Base-by-base conservation (phyloP, 1,140 invertebrate species). In the Spodoptera litura region DNA sequence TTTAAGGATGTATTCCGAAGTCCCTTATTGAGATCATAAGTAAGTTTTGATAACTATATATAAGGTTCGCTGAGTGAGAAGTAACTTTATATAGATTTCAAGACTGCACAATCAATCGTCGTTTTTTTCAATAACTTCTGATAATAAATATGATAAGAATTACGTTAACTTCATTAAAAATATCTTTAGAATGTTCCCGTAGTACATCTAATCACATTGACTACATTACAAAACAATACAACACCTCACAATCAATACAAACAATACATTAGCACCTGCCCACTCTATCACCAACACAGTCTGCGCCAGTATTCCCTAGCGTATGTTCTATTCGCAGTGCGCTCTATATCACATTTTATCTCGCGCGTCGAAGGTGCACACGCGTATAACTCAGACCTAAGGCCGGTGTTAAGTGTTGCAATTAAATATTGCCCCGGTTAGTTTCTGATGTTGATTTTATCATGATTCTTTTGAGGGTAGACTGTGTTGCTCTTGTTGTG, bases 291-390 rank as follows among this genome's bases (percentile, higher is more conserved):
- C 13, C 20, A 35, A 13, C 31, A n/a, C 15, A 71, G 25, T 71
- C 73, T 75, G 53, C 49, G 53, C 59, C 66, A 70, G 66, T 70
- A 70, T 75, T 72, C 73, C 44, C 70, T 77, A 64, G 73, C 75
- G 75, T 83, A 84, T 88, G 82, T 83, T 84, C 80, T 76, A 78
- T 64, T 71, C 71, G 76, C 79, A 73, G 35, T 25, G 70, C 53
- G 79, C 81, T 83, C 82, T 87, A 88, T 85, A 84, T 88, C 86
- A 82, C 83, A 77, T 79, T 81, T 85, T 88, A 88, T 88, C 87
- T 84, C 51, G 53, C 59, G 59, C 59, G 61, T 56, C 38, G 58
- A 64, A 74, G 38, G 53, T 62, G 74, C 82, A 82, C 82, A 70
- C 79, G 75, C 74, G 80, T 73, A 85, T 86, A 88, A 88, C 83